Evolutionary conservation across 2,113 vertebrate species (phyloP), one percentile per base, ranked within the genome.

Genomic region (Emydocephalus ijimae): DNA sequence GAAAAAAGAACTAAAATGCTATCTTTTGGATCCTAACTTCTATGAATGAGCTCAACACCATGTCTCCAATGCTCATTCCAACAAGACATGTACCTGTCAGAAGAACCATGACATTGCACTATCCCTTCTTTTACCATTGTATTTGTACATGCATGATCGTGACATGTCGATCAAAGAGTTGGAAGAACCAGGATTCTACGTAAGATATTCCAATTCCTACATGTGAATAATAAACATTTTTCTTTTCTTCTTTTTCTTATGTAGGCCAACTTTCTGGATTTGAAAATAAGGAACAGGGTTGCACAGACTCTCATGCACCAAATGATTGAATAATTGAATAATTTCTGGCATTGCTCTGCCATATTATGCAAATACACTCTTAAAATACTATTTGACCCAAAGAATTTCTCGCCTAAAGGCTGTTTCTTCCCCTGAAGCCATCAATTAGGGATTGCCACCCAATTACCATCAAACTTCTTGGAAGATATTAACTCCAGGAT

Each of bases 391-490:
- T 39, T 61, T 34, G 1, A 23, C 29, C 43, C 39, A 29, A 29
- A 29, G 23, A 43, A 21, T 61, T 85, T 24, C 54, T 61, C 23
- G 2, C 56, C 34, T 54, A 90, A 90, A 52, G 69, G 69, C 54
- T 50, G 54, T 52, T 89, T 89, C 52, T 85, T 89, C 39, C 24
- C 21, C n/a, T 50, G 52, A 86, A 90, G 45, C 55, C 88, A 90
- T 86, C 92, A 92, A 87, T 92, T 92, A 92, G 88, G 43, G 74
- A 92, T 39, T 54, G 92, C 88, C 56, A 90, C 21, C 69, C 92
- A 92, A 90, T 92, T 93, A 93, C 81, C n/a, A 93, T 34, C 54
- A 39, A 81, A 74, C 0, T 29, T 43, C 56, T 87, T 52, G 23
- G 45, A 61, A 90, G 74, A 89, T 85, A 54, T 48, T 45, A 29